Evolutionary conservation across 1,140 invertebrate genomes (phyloP), one percentile per base, ranked within the genome.

Genomic region (Spodoptera frugiperda): DNA sequence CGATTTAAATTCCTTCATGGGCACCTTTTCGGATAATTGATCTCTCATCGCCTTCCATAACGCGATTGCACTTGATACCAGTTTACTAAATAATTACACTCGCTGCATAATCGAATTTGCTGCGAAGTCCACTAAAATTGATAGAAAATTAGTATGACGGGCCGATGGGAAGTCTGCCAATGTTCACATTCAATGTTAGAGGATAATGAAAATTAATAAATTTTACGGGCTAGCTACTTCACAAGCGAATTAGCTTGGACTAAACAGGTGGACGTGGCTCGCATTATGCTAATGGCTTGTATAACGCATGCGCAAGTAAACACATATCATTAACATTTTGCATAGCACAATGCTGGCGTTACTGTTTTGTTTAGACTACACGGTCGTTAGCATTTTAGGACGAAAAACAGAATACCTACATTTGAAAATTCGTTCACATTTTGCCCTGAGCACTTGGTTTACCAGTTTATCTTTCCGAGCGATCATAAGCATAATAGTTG

Each of bases 281-380:
- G 70, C 74, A 78, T 78, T 81, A 81, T 81, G 79, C 74, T 76
- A 81, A 78, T 81, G 74, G 65, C 57, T 49, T 44, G 61, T 67
- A 59, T 75, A 78, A 78, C 77, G 73, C 77, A 74, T 68, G 70
- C 74, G 77, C 77, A 39, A 19, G 68, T 67, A 77, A 73, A 53
- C 57, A 75, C 72, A 65, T 46, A 63, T 53, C 57, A 75, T 75
- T 63, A 75, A 54, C 19, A 46, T 75, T 48, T 61, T 75, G 72
- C 72, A 75, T 75, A 55, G 59, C 59, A 59, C 15, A 73, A 30
- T 49, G 39, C 55, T 59, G 70, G 19, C 53, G 53, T 10, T 17
- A 55, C 55, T 30, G 54, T 59, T 59, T 73, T 73, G 25, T 53
- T 46, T 73, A 15, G 59, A 19, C 44, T 25, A 3, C 19, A 5